Evolutionary conservation across 2,888 invertebrate species (phyloP), one percentile per base, ranked within the genome.

Genomic region (Bombylius major): DNA sequence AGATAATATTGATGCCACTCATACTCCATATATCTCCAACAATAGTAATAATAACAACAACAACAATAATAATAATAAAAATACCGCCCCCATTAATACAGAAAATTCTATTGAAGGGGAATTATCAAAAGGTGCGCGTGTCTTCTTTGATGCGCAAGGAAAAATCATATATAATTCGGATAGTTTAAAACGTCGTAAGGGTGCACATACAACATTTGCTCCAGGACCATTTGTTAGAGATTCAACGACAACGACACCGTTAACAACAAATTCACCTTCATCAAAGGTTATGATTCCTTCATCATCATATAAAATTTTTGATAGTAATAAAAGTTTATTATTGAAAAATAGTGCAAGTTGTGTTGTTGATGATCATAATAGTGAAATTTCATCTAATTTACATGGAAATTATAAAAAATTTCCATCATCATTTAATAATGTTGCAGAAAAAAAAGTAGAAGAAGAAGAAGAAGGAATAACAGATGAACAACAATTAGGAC

Each of bases 151-250:
- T 73, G 86, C 91, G 33, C 87, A 87, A 66, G 93, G 92, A 53
- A 88, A 88, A 78, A 88, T 92, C 49, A 86, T 92, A 59, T 92
- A 87, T 74, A 87, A 87, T 60, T 91, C 91, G 31, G 91, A 91
- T 65, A 91, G 90, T 67, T 75, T 91, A 61, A 85, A 83, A 68
- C 78, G 89, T 64, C 78, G 84, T 62, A 88, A 88, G 77, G 86
- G 85, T 58, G 84, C 87, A 14, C 87, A 89, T 67, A 87, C 89
- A 45, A 89, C 90, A 42, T 91, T 91, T 67, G 89, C 88, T 76
- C 91, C 91, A 56, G 91, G 91, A 62, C 89, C 89, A 48, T 87
- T 86, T 70, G 87, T 90, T 33, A 87, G 87, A 74, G 82, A 81
- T 81, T 65, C 81, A 79, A 51, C 39, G 39, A 11, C 23, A 23